These are phyloP conservation scores for Drosophila watanabei DNA, from an alignment of 1,140 invertebrate genomes.

Conservation along the genomic window DNA sequence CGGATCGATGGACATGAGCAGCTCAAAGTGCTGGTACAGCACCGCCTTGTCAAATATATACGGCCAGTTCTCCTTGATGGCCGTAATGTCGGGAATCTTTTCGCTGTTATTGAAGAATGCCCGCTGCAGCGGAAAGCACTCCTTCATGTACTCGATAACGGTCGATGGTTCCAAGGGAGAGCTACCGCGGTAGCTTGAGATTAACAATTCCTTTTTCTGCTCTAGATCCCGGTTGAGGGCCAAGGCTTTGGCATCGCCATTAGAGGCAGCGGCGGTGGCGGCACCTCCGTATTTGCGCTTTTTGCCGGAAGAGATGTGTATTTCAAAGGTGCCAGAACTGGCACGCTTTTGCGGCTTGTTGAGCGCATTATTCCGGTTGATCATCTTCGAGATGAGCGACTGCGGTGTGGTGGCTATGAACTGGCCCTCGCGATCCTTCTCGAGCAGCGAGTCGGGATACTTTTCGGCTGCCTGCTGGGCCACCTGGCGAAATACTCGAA, in stretches of 20 bases:
- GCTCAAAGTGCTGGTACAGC: slow-evolving; percentile 72
- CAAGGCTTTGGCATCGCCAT: slow-evolving; percentile 60
- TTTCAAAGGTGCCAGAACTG: slow-evolving; percentile 56
- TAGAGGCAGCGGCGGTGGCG: slow-evolving; percentile 2
- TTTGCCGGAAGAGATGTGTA: slow-evolving; percentile 55
- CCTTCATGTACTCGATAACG: slow-evolving; percentile 71
- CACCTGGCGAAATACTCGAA: slow-evolving; percentile 65
- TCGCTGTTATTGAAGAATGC: slow-evolving; percentile 75
- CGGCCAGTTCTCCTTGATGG: slow-evolving; percentile 76
- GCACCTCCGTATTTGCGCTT: slow-evolving; percentile 60
- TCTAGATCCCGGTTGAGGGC: slow-evolving; percentile 60
- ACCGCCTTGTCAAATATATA: slow-evolving; percentile 71
- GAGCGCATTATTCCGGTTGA: slow-evolving; percentile 69
- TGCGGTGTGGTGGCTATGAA: slow-evolving; percentile 74
- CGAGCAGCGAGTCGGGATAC: slow-evolving; percentile 68
- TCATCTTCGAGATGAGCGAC: slow-evolving; percentile 75
- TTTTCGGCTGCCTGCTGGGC: slow-evolving; percentile 73
- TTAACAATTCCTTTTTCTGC: slow-evolving; percentile 65
- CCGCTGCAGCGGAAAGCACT: slow-evolving; percentile 73
- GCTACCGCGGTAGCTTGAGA: slow-evolving; percentile 61
- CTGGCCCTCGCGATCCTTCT: slow-evolving; percentile 75
- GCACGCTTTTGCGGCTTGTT: slow-evolving; percentile 70
- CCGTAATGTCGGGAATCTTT: slow-evolving; percentile 71
- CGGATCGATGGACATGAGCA: slow-evolving; percentile 78
- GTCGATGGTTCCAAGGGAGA: slow-evolving; percentile 47